Evolutionary conservation across 35 echinoderm and acorn worm species (phyloP), one percentile per base, ranked within the genome.

Genomic region (Heliocidaris tuberculata): DNA sequence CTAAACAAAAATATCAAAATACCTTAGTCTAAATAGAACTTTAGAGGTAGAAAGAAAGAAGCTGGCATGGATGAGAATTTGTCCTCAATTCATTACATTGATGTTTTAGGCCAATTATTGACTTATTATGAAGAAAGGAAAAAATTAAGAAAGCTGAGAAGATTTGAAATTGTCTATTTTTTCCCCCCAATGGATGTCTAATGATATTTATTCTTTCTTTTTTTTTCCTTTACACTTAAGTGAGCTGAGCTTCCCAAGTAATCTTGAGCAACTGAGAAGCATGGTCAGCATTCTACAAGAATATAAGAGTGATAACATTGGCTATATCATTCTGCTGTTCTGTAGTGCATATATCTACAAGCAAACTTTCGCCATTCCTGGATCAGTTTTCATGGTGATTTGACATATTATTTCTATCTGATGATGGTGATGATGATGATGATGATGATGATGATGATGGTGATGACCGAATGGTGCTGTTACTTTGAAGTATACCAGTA

Each of bases 311-410:
- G 97, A 97, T 86, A 95, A 99, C 90, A 27, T 90, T 86, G 94
- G 95, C 42, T 99, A 99, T 88, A 95, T 97, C 7, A 86, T 96
- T 27, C 88, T 99, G 65, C 88, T 97, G 9, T 99, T 99, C 71
- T 96, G 98, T 85, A 97, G 97, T 95, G 98, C 98, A 13, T 99
- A 99, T 52, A 93, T 99, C 30, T 99, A 99, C 94, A 99, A 99
- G 70, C 98, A 99, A 94, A 96, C 98, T 78, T 99, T 99, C 96
- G 98, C 98, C 17, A 99, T 97, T 94, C 98, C 98, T 90, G 97
- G 98, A 71, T 99, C 98, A 48, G 98, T 99, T 9, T 99, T 99
- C 86, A 96, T 99, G 96, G 98, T 97, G 93, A 97, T 95, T 60
- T 59, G 27, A 2, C 35, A 42, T 42, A 42, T n/a, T 19, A 13